Evolutionary conservation across 2,113 vertebrate genomes (phyloP), one percentile per base, ranked within the genome.

Genomic region (Sylvilagus bachmani): DNA sequence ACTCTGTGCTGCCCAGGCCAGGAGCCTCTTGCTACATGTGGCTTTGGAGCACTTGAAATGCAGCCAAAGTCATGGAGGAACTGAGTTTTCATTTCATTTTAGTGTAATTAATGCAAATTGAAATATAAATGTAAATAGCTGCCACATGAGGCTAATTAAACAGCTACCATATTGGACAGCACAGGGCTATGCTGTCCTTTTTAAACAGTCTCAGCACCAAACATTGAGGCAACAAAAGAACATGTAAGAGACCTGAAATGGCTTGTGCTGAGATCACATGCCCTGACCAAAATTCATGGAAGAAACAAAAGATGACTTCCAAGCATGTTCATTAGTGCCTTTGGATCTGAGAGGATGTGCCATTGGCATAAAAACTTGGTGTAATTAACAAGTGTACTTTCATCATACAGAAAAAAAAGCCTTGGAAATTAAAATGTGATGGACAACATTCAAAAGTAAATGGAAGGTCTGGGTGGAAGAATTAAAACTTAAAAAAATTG

Each of bases 401-500:
- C 89, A 95, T 80, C 86, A 93, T 78, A 24, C 14, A 61, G 83
- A 81, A 44, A 27, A 16, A 44, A 27, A 81, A 95, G 29, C 21
- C 24, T 13, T 88, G 58, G 64, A 88, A 78, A 95, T 88, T 87
- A 95, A 92, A 85, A 84, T 92, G 36, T 44, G 62, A 94, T 88
- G 88, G 69, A 44, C 82, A 81, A 90, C 14, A 70, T 89, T 91
- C 62, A 93, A 94, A 95, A 55, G n/a, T 79, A 71, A 90, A 62
- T n/a, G 53, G n/a, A 86, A 94, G 13, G 6, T 0, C 64, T 74
- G 49, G 93, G 86, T 87, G 58, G 22, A 14, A 93, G 58, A 80
- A 91, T 94, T 91, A 89, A 82, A 94, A 89, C 74, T 82, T 86
- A 94, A 81, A 78, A 85, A 49, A 75, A 74, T 38, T 79, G 67